These are phyloP conservation scores for Bombus consobrinus DNA, from an alignment of 1,140 invertebrate genomes.

Conservation along the genomic window DNA sequence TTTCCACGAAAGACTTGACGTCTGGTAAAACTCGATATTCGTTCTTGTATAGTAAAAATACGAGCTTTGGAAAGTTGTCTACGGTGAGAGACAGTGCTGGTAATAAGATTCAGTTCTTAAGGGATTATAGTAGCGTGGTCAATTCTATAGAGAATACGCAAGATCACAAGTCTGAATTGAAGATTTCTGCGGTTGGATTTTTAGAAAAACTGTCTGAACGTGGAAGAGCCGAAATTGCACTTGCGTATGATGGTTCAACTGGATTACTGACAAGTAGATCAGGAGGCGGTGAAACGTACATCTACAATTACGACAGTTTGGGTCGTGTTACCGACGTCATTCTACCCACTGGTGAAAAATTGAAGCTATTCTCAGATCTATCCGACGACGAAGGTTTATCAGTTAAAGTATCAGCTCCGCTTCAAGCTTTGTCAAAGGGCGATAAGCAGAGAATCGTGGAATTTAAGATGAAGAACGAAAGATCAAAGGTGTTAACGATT, in stretches of 20 bases:
- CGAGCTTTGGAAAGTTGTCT: conserved; percentile 96
- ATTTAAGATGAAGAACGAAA: conserved; percentile 84
- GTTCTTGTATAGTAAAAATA: conserved; percentile 98
- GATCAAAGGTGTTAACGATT: conserved; percentile 83
- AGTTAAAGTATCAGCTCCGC: conserved; percentile 85
- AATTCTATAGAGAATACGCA: conserved; percentile 97
- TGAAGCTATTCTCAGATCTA: conserved; percentile 89
- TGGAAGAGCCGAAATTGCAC: conserved; percentile 90
- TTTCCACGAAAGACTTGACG: conserved; percentile 95
- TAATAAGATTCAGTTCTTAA: conserved; percentile 95
- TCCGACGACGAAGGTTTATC: conserved; percentile 89
- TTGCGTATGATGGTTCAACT: conserved; percentile 92
- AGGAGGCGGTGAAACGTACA: conserved; percentile 92
- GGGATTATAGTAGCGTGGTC: conserved; percentile 94
- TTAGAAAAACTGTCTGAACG: conserved; percentile 92
- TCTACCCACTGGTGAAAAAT: conserved; percentile 94
- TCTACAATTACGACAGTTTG: conserved; percentile 94
- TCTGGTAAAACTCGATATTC: conserved; percentile 96
- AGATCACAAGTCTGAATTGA: conserved; percentile 94
- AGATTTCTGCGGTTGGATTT: conserved; percentile 94
- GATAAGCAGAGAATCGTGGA: conserved; percentile 78
- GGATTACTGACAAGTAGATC: conserved; percentile 91
- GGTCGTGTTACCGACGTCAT: conserved; percentile 93
- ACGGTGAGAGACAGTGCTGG: conserved; percentile 96
- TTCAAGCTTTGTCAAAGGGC: conserved; percentile 78